Evolutionary conservation across 2,888 invertebrate species (phyloP).

Genomic region (Athalia rosae): DNA sequence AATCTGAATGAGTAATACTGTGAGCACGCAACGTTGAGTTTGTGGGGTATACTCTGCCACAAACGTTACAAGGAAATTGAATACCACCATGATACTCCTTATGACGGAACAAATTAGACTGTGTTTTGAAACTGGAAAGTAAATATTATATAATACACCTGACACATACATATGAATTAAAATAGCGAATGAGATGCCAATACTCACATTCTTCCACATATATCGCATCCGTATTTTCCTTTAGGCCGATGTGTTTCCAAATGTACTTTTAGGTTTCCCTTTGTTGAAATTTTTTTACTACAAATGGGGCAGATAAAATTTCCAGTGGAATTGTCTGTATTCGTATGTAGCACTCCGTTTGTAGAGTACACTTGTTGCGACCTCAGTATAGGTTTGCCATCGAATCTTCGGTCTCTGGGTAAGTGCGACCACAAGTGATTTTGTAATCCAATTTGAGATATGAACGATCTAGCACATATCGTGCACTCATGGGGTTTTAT

Average conservation of each 20-base stretch:
- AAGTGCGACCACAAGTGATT: slow-evolving; percentile 80
- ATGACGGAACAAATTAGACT: slow-evolving; percentile 79
- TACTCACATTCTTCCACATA: slow-evolving; percentile 82
- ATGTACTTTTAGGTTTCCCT: slow-evolving; percentile 80
- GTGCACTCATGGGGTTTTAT: slow-evolving; percentile 76
- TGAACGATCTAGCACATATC: slow-evolving; percentile 76
- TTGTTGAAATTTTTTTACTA: slow-evolving; percentile 78
- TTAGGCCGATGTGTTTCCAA: slow-evolving; percentile 79
- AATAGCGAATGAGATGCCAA: slow-evolving; percentile 32
- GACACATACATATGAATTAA: slow-evolving; percentile 5
- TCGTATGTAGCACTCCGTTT: slow-evolving; percentile 67
- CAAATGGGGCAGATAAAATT: slow-evolving; percentile 78
- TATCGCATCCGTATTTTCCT: slow-evolving; percentile 79
- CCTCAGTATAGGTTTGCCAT: slow-evolving; percentile 64
- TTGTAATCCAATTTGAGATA: slow-evolving; percentile 78
- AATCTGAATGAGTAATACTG: slow-evolving; percentile 82
- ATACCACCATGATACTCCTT: slow-evolving; percentile 79
- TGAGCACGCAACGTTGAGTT: slow-evolving; percentile 82
- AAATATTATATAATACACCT: slow-evolving; percentile 4
- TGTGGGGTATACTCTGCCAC: slow-evolving; percentile 82
- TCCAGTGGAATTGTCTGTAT: slow-evolving; percentile 68
- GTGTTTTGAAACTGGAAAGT: slow-evolving; percentile 79
- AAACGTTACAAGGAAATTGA: slow-evolving; percentile 80
- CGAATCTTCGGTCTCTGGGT: slow-evolving; percentile 68
- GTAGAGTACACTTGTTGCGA: slow-evolving; percentile 65